phyloP scores from a whole-genome alignment of 2,113 vertebrate genomes.

The Sturnira hondurensis region DNA sequence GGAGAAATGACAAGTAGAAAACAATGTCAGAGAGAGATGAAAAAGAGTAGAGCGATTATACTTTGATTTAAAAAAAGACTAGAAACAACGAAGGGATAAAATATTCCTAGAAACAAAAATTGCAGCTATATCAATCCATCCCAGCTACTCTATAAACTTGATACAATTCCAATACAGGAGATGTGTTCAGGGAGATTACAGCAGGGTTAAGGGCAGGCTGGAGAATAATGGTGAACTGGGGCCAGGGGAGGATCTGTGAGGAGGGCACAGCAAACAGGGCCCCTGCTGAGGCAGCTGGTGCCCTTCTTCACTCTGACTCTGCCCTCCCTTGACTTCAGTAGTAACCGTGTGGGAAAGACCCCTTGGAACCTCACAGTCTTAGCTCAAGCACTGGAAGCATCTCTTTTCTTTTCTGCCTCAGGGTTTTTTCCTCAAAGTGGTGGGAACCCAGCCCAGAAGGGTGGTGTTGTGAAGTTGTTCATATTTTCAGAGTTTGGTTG shows the following conservation, averaged over 20 bases:
- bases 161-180: background rate
- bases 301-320: background rate
- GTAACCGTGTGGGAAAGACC: background rate
- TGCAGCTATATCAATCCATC: background rate
- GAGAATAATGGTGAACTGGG: background rate
- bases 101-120: background rate
- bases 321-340: background rate
- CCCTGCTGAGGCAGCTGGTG: too few species aligned
- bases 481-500: background rate
- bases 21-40: background rate
- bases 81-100: background rate
- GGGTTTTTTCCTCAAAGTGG: too few species aligned
- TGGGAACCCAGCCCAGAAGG: background rate
- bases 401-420: background rate
- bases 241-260: background rate
- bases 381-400: background rate
- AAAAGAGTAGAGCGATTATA: background rate
- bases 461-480: background rate
- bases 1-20: background rate
- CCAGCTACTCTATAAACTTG: background rate
- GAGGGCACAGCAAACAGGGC: fast-evolving
- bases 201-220: too few species aligned
- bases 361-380: background rate
- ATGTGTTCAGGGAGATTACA: background rate
- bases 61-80: background rate